These are phyloP conservation scores for Calcarius lapponicus DNA, from an alignment of 2,797 vertebrate species.

Conservation along the genomic window DNA sequence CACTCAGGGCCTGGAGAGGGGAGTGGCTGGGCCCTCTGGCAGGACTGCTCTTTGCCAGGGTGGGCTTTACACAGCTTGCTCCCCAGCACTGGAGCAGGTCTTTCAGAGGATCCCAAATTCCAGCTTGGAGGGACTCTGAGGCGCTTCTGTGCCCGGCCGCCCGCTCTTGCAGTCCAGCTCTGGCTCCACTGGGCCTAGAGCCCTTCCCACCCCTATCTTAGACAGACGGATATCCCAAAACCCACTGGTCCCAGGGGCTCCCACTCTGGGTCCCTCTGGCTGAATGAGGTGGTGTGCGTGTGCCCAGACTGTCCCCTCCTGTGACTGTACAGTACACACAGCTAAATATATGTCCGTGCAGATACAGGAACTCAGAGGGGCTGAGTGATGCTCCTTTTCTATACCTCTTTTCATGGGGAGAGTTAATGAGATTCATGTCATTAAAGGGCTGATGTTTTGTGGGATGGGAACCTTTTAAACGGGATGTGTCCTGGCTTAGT, in stretches of 20 bases:
- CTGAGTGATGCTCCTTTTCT: conserved; percentile 77
- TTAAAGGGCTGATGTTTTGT: conserved; percentile 79
- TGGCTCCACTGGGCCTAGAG: not conserved
- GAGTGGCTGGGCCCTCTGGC: not conserved
- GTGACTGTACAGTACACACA: conserved; percentile 71
- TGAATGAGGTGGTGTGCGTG: conserved; percentile 73
- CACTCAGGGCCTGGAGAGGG: not conserved
- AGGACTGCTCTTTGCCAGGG: not conserved
- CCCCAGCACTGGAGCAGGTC: not conserved
- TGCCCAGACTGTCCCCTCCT: conserved; percentile 71
- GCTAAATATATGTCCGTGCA: conserved; percentile 78
- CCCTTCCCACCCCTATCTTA: conserved; percentile 33
- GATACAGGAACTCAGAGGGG: conserved; percentile 76
- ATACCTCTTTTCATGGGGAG: conserved; percentile 79
- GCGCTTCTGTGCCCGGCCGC: not conserved
- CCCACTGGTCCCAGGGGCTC: conserved; percentile 43
- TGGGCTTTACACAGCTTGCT: not conserved
- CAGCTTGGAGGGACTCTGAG: not conserved
- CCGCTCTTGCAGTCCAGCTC: not conserved
- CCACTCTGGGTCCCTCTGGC: conserved; percentile 16
- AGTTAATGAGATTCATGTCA: conserved; percentile 82
- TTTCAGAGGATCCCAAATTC: not conserved
- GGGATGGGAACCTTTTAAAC: conserved; percentile 80
- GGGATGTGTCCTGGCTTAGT: conserved; percentile 81
- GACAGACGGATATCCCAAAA: conserved; percentile 59